Percentiles rank a stretch among this genome's conserved stretches.
Conservation (phyloP, 2,113 vertebrate species). For the Cairina moschata region DNA sequence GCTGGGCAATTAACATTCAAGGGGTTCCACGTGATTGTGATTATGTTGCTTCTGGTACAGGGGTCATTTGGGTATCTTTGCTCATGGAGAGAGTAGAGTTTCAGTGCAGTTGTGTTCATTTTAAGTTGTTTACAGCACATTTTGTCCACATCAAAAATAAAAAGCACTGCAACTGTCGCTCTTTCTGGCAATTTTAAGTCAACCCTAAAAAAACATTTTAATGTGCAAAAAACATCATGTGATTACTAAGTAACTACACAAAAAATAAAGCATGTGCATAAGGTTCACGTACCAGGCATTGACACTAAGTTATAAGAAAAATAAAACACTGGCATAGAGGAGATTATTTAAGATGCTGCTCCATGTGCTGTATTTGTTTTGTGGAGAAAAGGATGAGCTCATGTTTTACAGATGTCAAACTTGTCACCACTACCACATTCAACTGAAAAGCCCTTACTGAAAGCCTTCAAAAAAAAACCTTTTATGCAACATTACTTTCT, state of each 20-base stretch:
- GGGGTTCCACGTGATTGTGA: background rate
- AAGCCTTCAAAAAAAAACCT: background rate
- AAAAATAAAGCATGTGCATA: background rate
- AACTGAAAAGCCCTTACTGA: background rate
- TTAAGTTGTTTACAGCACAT: background rate
- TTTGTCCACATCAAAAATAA: background rate
- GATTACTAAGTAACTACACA: background rate
- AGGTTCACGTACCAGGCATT: background rate
- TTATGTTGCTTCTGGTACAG: background rate
- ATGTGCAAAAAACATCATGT: background rate
- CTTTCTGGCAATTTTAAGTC: background rate
- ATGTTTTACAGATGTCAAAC: background rate
- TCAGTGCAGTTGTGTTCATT: background rate
- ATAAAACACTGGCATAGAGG: background rate
- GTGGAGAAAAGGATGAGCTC: background rate
- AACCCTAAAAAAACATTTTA: background rate
- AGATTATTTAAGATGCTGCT: background rate
- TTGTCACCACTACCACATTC: background rate
- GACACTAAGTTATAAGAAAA: background rate
- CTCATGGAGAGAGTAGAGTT: background rate
- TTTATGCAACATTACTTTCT: background rate
- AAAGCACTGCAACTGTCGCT: background rate
- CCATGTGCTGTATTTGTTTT: background rate
- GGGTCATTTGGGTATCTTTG: background rate
- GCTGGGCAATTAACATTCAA: background rate